These are phyloP conservation scores for Drosophila truncata DNA, from an alignment of 1,140 invertebrate species.

Conservation along the genomic window DNA sequence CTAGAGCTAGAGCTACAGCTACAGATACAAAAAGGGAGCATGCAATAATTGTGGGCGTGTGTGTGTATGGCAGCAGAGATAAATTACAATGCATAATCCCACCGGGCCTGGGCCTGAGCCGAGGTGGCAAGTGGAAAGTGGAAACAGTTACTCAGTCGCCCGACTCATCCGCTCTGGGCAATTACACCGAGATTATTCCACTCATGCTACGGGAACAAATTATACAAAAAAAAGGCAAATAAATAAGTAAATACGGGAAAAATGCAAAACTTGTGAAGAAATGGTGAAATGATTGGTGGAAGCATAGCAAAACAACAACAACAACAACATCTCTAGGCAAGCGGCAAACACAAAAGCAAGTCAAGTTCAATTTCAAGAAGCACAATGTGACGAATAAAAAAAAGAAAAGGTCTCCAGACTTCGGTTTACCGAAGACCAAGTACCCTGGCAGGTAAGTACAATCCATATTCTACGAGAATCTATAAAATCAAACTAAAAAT, in stretches of 20 bases:
- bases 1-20: constrained; percentile 7
- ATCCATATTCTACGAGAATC: too few relatives aligned
- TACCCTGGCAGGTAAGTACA: constrained; percentile 29
- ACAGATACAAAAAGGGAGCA: constrained; percentile 46
- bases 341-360: constrained; percentile 28
- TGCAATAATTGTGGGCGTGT: constrained; percentile 78
- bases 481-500: too few relatives aligned
- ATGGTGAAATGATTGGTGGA: constrained; percentile 19
- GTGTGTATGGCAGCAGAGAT: constrained; percentile 59
- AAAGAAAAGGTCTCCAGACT: constrained; percentile 9
- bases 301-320: constrained; percentile 37
- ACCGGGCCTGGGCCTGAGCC: constrained; percentile 5
- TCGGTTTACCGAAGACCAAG: constrained; percentile 24
- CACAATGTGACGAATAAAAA: constrained; percentile 9
- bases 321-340: constrained; percentile 38
- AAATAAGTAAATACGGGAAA: constrained; percentile 5
- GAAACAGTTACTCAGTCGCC: constrained; percentile 42
- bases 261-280: constrained; percentile 42
- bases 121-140: constrained; percentile 23
- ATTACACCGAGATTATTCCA: constrained; percentile 78
- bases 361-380: constrained; percentile 18
- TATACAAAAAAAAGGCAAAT: constrained; percentile 27
- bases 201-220: constrained; percentile 86
- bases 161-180: constrained; percentile 49
- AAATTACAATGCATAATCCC: constrained; percentile 62